Conservation (phyloP, 2,797 vertebrate genomes). For the Acomys russatus region DNA sequence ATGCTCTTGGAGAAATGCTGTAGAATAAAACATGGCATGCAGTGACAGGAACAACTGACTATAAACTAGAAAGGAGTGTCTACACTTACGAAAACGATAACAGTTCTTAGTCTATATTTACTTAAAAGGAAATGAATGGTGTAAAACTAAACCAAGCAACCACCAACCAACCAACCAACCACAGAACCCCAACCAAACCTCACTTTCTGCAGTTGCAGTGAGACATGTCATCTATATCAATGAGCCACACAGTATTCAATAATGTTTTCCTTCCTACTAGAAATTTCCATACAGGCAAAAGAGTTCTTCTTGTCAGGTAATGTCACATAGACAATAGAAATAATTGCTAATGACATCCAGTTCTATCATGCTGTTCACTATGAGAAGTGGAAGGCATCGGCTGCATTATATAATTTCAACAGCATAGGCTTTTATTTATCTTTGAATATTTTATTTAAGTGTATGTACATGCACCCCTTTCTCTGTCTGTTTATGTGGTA, state of each 20-base stretch:
- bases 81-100: slow-evolving; percentile 8
- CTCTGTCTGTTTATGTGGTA: not conserved
- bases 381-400: slow-evolving; percentile 14
- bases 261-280: not conserved
- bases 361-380: not conserved
- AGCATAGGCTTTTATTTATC: not conserved
- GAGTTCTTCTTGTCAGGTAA: slow-evolving; percentile 12
- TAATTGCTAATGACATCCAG: not conserved
- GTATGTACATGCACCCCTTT: not conserved
- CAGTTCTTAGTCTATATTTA: slow-evolving; percentile 49
- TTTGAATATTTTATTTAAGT: not conserved
- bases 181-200: not conserved
- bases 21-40: slow-evolving; percentile 38
- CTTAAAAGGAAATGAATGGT: slow-evolving; percentile 13
- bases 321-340: slow-evolving; percentile 8
- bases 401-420: slow-evolving; percentile 34
- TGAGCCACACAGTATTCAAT: not conserved
- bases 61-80: not conserved
- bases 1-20: not conserved
- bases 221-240: not conserved
- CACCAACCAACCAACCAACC: not conserved
- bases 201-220: not conserved
- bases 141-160: not conserved
- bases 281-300: slow-evolving; percentile 27
- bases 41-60: not conserved